phyloP scores from a whole-genome alignment of 2,888 invertebrate genomes.

The Drosophila anomalata region DNA sequence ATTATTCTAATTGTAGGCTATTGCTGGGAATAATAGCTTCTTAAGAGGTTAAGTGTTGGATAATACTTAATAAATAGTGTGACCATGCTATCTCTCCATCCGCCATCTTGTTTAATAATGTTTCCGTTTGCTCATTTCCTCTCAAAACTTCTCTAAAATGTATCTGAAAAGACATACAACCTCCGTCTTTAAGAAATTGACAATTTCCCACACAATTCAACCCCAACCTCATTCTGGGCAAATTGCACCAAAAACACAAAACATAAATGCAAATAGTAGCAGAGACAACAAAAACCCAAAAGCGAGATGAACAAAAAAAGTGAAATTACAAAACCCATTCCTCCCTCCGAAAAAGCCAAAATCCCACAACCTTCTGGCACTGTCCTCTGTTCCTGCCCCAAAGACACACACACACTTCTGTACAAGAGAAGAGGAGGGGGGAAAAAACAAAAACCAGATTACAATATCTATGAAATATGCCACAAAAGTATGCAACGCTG shows the following conservation, averaged over 20 bases:
- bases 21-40: not conserved
- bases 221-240: conserved; percentile 14
- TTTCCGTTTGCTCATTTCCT: too few relatives aligned
- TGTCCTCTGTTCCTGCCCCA: not conserved
- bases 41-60: not conserved
- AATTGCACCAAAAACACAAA: conserved; percentile 13
- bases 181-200: not conserved
- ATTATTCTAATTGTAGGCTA: not conserved
- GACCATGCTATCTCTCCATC: not conserved
- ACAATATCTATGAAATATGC: conserved; percentile 72
- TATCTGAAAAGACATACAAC: too few relatives aligned
- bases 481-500: conserved; percentile 55
- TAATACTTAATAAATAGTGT: too few relatives aligned
- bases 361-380: too few relatives aligned
- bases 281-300: conserved; percentile 10
- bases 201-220: not conserved
- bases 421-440: not conserved
- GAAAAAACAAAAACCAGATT: conserved; percentile 27
- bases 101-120: not conserved
- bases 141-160: too few relatives aligned
- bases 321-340: conserved; percentile 43
- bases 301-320: conserved; percentile 26
- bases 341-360: not conserved
- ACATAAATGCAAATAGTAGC: conserved; percentile 13
- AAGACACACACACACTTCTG: not conserved